Evolutionary conservation across 2,888 invertebrate genomes (phyloP), one percentile per base, ranked within the genome.

Genomic region (Gandaritis pyraliata): DNA sequence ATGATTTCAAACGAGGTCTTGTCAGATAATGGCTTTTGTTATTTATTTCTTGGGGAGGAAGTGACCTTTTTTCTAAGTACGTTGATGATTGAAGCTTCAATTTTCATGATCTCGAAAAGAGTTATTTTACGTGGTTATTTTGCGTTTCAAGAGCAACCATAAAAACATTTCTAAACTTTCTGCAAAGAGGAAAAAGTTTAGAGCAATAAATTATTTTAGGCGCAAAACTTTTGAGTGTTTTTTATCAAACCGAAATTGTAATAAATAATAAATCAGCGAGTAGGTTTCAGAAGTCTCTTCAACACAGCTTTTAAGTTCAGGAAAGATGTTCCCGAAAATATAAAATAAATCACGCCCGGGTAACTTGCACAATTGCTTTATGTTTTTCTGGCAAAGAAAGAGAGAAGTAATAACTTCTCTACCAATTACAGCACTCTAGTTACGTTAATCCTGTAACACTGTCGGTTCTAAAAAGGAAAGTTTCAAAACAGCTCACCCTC

Each of bases 1-100:
- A 90, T 90, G 89, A 90, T 90, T 90, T 90, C 86, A 87, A 89
- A 89, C 88, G 87, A 88, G 87, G 82, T 81, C 85, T 85, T 87
- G 88, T 86, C 88, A 86, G 83, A 87, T 83, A 90, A 90, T 86
- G 85, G 88, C 85, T 84, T 85, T 86, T 83, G 85, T 87, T 83
- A 84, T 88, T 87, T 87, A 88, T 87, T 86, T 86, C 84, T 80
- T 82, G 74, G 80, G 80, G 80, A 78, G 80, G 83, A 86, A 83
- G 77, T 82, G 80, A 78, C 72, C 74, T 70, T 69, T 73, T 72
- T 78, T 81, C 74, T 53, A 54, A 49, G 12, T 48, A 13, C 48
- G 8, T 58, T 38, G 50, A 55, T n/a, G 46, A 30, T 23, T 45
- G 10, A 45, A 16, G 16, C 10, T 0, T 15, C 16, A 43, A n/a